Conservation (phyloP, 2,113 vertebrate genomes). For the Mirza zaza region DNA sequence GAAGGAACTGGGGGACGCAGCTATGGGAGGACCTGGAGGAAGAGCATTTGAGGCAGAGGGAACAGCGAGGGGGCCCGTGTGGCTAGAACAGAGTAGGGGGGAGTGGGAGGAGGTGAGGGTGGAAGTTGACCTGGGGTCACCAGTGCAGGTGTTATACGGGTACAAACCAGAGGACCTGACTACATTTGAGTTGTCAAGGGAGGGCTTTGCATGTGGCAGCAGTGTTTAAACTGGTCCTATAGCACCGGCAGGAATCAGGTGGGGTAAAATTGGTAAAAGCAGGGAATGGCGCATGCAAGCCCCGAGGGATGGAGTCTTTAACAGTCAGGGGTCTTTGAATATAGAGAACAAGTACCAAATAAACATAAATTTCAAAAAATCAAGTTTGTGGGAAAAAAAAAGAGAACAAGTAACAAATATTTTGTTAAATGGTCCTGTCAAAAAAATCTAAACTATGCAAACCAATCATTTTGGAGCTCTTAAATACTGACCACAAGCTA, state of each 20-base stretch:
- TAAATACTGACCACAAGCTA: background rate
- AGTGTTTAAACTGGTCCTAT: background rate
- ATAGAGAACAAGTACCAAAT: background rate
- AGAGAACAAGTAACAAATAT: background rate
- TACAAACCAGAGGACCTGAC: no score
- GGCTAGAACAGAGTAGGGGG: background rate
- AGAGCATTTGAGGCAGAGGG: background rate
- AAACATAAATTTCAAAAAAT: background rate
- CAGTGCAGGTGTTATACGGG: background rate
- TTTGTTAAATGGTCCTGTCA: background rate
- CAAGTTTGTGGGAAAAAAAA: no score
- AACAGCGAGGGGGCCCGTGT: background rate
- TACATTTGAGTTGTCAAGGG: no score
- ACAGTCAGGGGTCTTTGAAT: background rate
- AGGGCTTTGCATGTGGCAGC: no score
- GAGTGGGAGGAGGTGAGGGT: background rate
- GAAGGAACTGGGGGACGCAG: background rate
- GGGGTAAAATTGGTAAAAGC: background rate
- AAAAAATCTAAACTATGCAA: background rate
- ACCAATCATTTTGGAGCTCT: background rate
- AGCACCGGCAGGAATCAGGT: no score
- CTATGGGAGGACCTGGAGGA: background rate
- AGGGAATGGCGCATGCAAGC: rapidly evolving
- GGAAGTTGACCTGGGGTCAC: background rate
- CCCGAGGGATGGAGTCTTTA: background rate